Conservation (phyloP, 35 echinoderm and acorn worm species). For the Heliocidaris tuberculata region DNA sequence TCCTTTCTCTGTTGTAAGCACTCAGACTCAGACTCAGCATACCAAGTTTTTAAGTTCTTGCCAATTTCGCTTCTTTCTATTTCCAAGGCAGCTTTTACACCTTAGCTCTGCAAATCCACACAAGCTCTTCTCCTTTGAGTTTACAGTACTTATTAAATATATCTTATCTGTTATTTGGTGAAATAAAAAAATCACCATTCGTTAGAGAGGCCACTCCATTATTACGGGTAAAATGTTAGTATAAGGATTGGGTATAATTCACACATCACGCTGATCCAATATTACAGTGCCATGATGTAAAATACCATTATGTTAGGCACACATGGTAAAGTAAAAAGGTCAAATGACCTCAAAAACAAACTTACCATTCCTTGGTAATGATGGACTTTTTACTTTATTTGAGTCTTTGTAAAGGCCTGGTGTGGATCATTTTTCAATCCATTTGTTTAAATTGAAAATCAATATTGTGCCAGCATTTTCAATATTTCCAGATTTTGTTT, state of each 20-base stretch:
- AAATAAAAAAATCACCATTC: background rate
- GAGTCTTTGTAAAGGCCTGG: background rate
- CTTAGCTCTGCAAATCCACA: background rate
- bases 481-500: background rate
- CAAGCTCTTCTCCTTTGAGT: background rate
- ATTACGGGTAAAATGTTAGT: background rate
- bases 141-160: background rate
- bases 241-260: background rate
- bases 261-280: background rate
- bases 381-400: background rate
- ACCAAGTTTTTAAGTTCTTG: background rate
- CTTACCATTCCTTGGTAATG: slow-evolving; percentile 23
- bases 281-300: slow-evolving; percentile 4
- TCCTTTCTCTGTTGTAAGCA: background rate
- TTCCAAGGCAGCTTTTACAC: background rate
- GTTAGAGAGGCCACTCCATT: background rate
- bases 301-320: background rate
- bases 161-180: background rate
- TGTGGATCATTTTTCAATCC: background rate
- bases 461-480: background rate
- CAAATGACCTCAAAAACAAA: background rate
- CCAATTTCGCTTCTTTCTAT: background rate
- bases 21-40: background rate
- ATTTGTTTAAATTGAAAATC: background rate
- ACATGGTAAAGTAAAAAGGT: background rate